Evolutionary conservation across 2,113 vertebrate genomes (phyloP), one percentile per base, ranked within the genome.

Genomic region (Rhinolophus sinicus): DNA sequence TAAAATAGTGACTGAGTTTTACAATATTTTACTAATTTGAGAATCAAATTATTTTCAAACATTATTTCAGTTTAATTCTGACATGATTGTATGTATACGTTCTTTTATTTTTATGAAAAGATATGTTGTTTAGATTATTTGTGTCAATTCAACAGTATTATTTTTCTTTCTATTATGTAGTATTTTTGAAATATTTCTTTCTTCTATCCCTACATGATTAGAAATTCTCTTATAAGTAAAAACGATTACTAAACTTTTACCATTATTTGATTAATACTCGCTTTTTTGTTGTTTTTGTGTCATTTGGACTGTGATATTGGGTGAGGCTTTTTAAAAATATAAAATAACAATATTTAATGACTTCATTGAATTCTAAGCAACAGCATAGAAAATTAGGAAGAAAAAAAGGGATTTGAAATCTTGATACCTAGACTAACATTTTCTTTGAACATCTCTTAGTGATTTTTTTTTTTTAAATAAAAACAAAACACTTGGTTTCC

Each of bases 41-140:
- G 2, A 40, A 84, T 88, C 6, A 26, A n/a, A 35, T 72, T 80
- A 60, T 82, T 90, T 76, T 0, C 82, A 88, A 91, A 93, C 78
- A 70, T 15, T 92, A 76, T 44, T 7, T 90, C 7, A 54, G 64
- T 97, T 98, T 97, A 97, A 94, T 96, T 97, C 94, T 97, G 77
- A 96, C 64, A 78, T 93, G 73, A 97, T 94, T 93, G 70, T 85
- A 21, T 88, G 54, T 81, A 86, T 0, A 11, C 38, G 40, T 67
- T 95, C 97, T 91, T 89, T 65, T 40, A 76, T 83, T 75, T 76
- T 90, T 76, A n/a, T 54, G 24, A 54, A 58, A 78, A 90, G 35
- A 60, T 44, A 75, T 30, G 40, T 8, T 84, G 69, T 80, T 88
- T 65, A 80, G 81, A n/a, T 85, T 5, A 77, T 60, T 65, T 69